Conservation (phyloP, 1,140 invertebrate genomes). For the Dufourea novaeangliae region DNA sequence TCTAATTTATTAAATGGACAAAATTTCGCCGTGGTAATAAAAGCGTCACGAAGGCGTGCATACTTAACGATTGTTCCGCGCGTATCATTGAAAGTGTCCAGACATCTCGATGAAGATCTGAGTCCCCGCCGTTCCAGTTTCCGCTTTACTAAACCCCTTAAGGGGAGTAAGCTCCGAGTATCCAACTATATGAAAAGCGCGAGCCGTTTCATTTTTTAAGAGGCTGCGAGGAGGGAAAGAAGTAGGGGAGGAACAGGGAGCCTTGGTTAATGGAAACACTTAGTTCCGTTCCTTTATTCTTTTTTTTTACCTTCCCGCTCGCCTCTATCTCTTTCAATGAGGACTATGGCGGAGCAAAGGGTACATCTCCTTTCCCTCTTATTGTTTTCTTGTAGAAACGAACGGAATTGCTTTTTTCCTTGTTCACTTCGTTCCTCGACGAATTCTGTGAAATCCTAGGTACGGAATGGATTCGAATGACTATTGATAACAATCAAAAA, state of each 20-base stretch:
- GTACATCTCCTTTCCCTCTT: not conserved
- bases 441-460: not conserved
- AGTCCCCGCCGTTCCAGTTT: conserved; percentile 18
- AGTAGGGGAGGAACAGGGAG: not conserved
- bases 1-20: not conserved
- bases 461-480: not conserved
- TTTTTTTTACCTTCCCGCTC: not conserved
- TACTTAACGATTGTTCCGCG: not conserved
- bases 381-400: not conserved
- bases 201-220: conserved; percentile 42
- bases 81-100: not conserved
- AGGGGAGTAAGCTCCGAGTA: conserved; percentile 11
- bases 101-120: conserved; percentile 24
- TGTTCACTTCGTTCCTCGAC: not conserved
- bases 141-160: conserved; percentile 35
- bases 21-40: not conserved
- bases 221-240: not conserved
- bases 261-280: conserved; percentile 46
- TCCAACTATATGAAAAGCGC: conserved; percentile 31
- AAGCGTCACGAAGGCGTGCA: not conserved
- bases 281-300: conserved; percentile 27
- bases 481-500: not conserved
- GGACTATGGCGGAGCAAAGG: conserved; percentile 6
- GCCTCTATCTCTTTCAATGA: conserved; percentile 20
- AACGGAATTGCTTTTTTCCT: conserved; percentile 7